A percentile compares a stretch with the other conserved stretches of the same genome.
Conservation (phyloP, 1,140 invertebrate species). For the Leptoteleia sp. region DNA sequence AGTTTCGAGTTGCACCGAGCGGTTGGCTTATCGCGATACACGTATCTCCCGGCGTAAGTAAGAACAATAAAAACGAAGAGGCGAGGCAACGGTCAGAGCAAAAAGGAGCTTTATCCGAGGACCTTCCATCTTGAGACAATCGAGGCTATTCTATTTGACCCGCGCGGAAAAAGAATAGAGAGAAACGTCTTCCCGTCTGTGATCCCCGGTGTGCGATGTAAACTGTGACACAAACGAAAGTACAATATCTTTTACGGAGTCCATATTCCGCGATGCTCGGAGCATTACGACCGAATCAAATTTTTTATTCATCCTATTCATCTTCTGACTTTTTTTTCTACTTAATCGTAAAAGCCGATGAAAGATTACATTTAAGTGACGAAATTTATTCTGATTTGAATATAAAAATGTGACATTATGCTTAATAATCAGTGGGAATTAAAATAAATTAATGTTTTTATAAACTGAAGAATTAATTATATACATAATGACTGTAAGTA, state of each 20-base stretch:
- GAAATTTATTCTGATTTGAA: too few relatives aligned
- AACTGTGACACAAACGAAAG: slow-evolving; percentile 31
- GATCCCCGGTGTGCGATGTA: slow-evolving; percentile 22
- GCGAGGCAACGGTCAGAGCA: slow-evolving; percentile 23
- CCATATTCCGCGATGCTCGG: slow-evolving; percentile 31
- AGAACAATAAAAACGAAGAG: slow-evolving; percentile 52
- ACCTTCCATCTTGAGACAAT: slow-evolving; percentile 60
- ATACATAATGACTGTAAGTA: too few relatives aligned
- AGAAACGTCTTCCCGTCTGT: slow-evolving; percentile 17
- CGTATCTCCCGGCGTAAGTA: slow-evolving; percentile 38
- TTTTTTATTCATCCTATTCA: slow-evolving; percentile 29
- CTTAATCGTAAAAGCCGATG: neutral
- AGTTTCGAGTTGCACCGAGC: slow-evolving; percentile 36
- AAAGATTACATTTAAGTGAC: neutral
- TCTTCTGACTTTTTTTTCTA: slow-evolving; percentile 6
- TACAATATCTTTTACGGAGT: slow-evolving; percentile 40
- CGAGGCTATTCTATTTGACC: slow-evolving; percentile 36
- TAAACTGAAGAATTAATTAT: too few relatives aligned
- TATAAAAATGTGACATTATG: too few relatives aligned
- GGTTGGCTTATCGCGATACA: slow-evolving; percentile 45
- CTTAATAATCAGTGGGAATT: neutral
- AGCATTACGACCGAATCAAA: slow-evolving; percentile 31
- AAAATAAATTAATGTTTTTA: too few relatives aligned
- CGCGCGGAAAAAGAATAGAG: slow-evolving; percentile 16
- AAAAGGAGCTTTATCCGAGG: slow-evolving; percentile 52